Evolutionary conservation across 2,797 vertebrate genomes (phyloP).

Genomic region (Ctenochaetus hawaiiensis): DNA sequence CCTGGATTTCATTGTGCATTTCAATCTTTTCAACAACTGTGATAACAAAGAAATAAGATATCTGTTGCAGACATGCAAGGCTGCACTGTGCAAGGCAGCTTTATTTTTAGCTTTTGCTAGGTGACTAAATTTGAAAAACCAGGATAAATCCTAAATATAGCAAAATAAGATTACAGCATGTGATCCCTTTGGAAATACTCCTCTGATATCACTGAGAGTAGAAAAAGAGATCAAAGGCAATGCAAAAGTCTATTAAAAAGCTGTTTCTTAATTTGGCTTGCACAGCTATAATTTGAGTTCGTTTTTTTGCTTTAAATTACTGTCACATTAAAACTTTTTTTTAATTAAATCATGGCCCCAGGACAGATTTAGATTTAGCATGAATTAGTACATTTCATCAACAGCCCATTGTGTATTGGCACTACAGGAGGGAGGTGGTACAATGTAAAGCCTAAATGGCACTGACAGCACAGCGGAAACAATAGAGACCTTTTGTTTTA

Average conservation of each 20-base stretch:
- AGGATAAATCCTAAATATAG: constrained; percentile 14
- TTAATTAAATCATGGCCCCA: constrained; percentile 6
- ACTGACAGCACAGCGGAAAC: constrained; percentile 28
- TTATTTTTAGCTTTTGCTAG: constrained; percentile 33
- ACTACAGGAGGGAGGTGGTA: neutral
- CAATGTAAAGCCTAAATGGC: neutral
- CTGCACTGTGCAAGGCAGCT: neutral
- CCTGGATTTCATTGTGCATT: constrained; percentile 33
- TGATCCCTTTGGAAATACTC: constrained; percentile 24
- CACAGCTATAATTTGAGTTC: constrained; percentile 21
- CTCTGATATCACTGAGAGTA: neutral
- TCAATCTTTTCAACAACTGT: constrained; percentile 24
- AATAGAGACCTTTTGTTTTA: neutral
- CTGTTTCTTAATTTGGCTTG: constrained; percentile 24
- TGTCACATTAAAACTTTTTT: constrained; percentile 1
- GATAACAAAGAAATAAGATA: constrained; percentile 21
- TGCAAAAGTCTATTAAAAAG: constrained; percentile 23
- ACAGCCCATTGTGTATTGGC: neutral
- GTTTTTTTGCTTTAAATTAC: neutral
- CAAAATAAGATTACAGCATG: constrained; percentile 6
- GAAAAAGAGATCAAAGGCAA: constrained; percentile 29
- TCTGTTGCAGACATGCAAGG: neutral
- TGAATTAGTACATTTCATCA: constrained; percentile 5
- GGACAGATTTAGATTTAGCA: constrained; percentile 22
- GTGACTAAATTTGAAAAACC: constrained; percentile 17